Percentiles rank a stretch among this genome's conserved stretches.
Conservation (phyloP, 2,113 vertebrate species). For the Anolis carolinensis region DNA sequence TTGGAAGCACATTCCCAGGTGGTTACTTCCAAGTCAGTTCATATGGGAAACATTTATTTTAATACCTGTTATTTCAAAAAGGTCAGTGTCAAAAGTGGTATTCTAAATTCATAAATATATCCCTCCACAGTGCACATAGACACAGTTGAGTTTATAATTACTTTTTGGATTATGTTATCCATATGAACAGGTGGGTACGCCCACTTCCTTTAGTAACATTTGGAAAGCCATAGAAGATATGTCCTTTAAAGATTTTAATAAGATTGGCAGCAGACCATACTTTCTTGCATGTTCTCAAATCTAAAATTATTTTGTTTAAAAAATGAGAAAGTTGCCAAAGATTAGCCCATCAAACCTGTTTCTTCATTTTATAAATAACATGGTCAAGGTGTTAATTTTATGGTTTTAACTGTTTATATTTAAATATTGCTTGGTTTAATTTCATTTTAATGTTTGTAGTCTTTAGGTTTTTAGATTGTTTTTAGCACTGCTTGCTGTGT, state of each 20-base stretch:
- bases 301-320: constrained; percentile 70
- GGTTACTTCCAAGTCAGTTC: neutral
- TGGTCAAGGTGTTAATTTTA: constrained; percentile 46
- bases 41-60: neutral
- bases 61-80: neutral
- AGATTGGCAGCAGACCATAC: constrained; percentile 68
- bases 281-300: constrained; percentile 65
- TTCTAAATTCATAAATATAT: neutral
- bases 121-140: neutral
- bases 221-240: constrained; percentile 69
- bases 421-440: too few relatives aligned
- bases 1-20: neutral
- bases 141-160: neutral
- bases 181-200: constrained; percentile 67
- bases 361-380: constrained; percentile 63
- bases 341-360: constrained; percentile 68
- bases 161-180: constrained; percentile 50
- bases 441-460: too few relatives aligned
- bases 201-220: constrained; percentile 68
- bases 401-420: too few relatives aligned
- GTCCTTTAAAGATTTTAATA: constrained; percentile 66
- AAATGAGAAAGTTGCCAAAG: constrained; percentile 71
- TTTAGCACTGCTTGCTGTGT: too few relatives aligned
- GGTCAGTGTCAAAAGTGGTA: neutral
- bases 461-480: too few relatives aligned